A percentile compares a stretch with the other conserved stretches of the same genome.
Conservation (phyloP, 1,140 invertebrate genomes). For the Orchestia grillus region DNA sequence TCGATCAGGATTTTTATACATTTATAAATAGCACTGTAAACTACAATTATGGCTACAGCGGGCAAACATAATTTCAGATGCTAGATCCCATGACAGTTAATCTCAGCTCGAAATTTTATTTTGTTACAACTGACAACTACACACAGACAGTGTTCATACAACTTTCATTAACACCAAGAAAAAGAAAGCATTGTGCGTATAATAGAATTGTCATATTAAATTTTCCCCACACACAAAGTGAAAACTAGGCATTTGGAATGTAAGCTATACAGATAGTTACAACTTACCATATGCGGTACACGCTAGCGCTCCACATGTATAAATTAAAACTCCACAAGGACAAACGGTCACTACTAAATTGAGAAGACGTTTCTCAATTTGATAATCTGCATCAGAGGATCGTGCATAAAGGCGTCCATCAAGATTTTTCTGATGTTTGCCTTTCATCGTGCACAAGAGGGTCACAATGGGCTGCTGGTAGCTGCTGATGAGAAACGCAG, state of each 20-base stretch:
- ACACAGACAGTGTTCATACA: not conserved
- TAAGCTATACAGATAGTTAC: not conserved
- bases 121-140: not conserved
- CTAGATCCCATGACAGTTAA: not conserved
- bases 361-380: not conserved
- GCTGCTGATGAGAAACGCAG: not conserved
- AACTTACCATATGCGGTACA: not conserved
- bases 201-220: not conserved
- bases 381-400: not conserved
- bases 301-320: not conserved
- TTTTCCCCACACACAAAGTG: not conserved
- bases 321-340: not conserved
- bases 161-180: not conserved
- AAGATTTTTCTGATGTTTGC: not conserved
- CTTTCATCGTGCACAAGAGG: not conserved
- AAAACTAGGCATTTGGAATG: not conserved
- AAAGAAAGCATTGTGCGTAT: not conserved
- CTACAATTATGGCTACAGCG: not conserved
- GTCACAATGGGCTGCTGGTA: not conserved
- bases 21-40: not conserved
- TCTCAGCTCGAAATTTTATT: not conserved
- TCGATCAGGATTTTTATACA: not conserved
- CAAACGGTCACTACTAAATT: not conserved
- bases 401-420: not conserved
- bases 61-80: not conserved